These are phyloP conservation scores for Tenthredo amoena DNA, from an alignment of 2,888 invertebrate genomes.

Conservation along the genomic window DNA sequence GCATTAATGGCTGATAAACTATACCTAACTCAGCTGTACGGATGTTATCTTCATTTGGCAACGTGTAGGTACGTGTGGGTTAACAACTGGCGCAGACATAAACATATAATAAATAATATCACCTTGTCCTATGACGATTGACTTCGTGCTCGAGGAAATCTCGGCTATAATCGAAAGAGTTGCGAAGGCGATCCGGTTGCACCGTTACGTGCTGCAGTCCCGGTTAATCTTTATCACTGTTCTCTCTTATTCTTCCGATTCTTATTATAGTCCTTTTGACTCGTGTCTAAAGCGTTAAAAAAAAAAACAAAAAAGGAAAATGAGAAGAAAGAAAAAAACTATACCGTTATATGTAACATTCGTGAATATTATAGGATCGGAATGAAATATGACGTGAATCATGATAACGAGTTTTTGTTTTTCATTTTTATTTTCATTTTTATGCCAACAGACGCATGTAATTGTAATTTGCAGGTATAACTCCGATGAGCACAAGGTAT, in stretches of 20 bases:
- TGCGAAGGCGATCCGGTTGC: constrained; percentile 48
- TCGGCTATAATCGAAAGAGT: constrained; percentile 10
- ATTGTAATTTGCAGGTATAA: background rate
- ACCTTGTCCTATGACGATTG: background rate
- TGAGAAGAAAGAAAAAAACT: background rate
- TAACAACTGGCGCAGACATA: constrained; percentile 29
- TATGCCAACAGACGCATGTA: background rate
- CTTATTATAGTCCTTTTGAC: background rate
- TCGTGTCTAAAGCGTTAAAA: background rate
- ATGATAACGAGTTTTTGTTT: background rate
- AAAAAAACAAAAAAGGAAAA: background rate
- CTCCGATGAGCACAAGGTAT: background rate
- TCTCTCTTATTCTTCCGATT: background rate
- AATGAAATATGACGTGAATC: background rate
- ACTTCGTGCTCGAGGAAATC: constrained; percentile 37
- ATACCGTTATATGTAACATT: background rate
- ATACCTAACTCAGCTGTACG: background rate
- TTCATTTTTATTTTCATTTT: background rate
- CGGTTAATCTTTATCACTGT: background rate
- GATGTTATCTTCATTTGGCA: background rate
- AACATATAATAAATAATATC: constrained; percentile 11
- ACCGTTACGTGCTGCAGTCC: constrained; percentile 20
- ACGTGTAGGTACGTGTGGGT: constrained; percentile 19
- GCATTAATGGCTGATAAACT: background rate
- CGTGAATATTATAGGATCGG: background rate